Base-by-base conservation (phyloP, 2,113 vertebrate genomes). In the Sceloporus undulatus region DNA sequence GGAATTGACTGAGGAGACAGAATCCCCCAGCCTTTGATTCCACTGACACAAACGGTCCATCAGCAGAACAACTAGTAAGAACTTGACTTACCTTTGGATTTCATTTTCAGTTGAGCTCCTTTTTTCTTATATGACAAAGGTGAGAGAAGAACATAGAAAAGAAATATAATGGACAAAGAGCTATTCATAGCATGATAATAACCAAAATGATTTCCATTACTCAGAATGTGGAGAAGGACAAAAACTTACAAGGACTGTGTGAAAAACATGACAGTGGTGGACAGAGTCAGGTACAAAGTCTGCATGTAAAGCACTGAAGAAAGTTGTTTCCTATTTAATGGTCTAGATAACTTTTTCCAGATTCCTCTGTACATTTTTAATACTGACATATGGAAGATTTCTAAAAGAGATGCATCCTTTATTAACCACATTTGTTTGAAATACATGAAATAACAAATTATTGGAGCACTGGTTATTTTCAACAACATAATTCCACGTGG, bases 241-340 rank as follows among this genome's bases (percentile, higher is more conserved):
- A 65, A 83, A 38, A 85, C 76, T 62, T 14, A 62, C 48, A 62
- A 18, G 13, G 59, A 62, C 4, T 18, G 4, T 62, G 59, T 18
- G 59, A 62, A 62, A 79, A 85, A 88, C 38, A 87, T 87, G 87
- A 38, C 27, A 42, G 29, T 38, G n/a, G 86, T n/a, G 40, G 88
- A 48, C 18, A 77, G 76, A 90, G 19, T 73, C 87, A 70, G 38
- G 77, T 76, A 34, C 89, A 90, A 84, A 54, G 83, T 40, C 27
- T 75, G 89, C 88, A 88, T 87, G 89, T 94, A 90, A 94, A 94
- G 86, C 91, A 92, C 84, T 89, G 90, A 91, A 92, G 88, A 93
- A 95, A 95, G 73, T 87, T 95, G 54, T 85, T 91, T 83, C 70
- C 84, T 11, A 27, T 95, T 56, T 96, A 96, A 95, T 90, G 92